Percentiles rank a stretch among this genome's conserved stretches.
These are phyloP conservation scores for Embidobia sp. DNA, from an alignment of 2,888 invertebrate species.

Conservation along the genomic window DNA sequence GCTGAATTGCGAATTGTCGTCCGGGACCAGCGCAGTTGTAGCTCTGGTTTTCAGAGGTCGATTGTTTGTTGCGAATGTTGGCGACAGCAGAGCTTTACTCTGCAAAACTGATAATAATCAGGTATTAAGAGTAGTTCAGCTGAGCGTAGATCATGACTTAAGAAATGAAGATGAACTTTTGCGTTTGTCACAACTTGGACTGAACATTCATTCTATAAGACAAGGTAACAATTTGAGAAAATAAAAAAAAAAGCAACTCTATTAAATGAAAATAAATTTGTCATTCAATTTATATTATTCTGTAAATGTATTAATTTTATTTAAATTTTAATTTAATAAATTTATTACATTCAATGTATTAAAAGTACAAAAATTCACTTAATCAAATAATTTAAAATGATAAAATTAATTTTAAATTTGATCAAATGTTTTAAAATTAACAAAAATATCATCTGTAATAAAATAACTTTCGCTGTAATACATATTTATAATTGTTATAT, in stretches of 20 bases:
- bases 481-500: too few species aligned
- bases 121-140: constrained; percentile 89
- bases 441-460: too few species aligned
- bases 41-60: constrained; percentile 89
- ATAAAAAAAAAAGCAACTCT: background rate
- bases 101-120: constrained; percentile 90
- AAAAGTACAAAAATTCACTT: too few species aligned
- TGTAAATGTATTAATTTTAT: too few species aligned
- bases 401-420: too few species aligned
- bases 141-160: constrained; percentile 92
- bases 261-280: too few species aligned
- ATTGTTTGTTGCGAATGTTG: constrained; percentile 94
- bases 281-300: too few species aligned
- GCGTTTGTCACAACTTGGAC: constrained; percentile 88
- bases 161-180: constrained; percentile 92
- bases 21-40: constrained; percentile 92
- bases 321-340: too few species aligned
- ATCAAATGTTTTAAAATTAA: too few species aligned
- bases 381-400: too few species aligned
- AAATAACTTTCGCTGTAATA: too few species aligned
- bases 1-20: constrained; percentile 89
- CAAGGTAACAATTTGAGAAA: constrained; percentile 81
- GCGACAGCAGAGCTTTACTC: constrained; percentile 90
- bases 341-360: too few species aligned
- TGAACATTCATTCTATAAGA: constrained; percentile 87